Evolutionary conservation across 37 sponge, comb jelly and placozoan genomes (phyloP).

Genomic region (Corticium candelabrum): DNA sequence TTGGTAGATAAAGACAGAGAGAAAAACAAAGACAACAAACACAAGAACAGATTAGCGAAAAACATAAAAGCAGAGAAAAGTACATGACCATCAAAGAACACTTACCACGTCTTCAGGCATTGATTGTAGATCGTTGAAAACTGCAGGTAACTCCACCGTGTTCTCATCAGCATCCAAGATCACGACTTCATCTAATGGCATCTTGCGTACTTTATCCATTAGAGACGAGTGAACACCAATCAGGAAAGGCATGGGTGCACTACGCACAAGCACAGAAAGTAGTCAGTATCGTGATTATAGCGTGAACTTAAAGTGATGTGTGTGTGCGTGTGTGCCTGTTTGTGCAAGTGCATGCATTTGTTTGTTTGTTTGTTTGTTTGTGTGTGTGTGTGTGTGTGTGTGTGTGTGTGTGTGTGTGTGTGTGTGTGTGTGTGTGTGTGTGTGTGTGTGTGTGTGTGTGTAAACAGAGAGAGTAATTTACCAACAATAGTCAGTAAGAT

Average conservation of each 20-base stretch:
- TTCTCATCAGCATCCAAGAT: slow-evolving; percentile 65
- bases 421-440: too few relatives aligned
- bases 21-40: not conserved
- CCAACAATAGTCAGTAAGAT: not conserved
- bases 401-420: too few relatives aligned
- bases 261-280: slow-evolving; percentile 11
- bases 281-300: not conserved
- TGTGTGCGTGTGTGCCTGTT: too few relatives aligned
- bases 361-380: too few relatives aligned
- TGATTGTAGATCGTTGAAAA: not conserved
- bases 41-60: not conserved
- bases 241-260: slow-evolving; percentile 93
- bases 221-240: slow-evolving; percentile 83
- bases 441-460: too few relatives aligned
- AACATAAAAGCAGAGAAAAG: not conserved
- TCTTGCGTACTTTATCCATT: slow-evolving; percentile 51
- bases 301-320: too few relatives aligned
- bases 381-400: too few relatives aligned
- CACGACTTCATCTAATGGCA: slow-evolving; percentile 66
- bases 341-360: too few relatives aligned
- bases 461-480: too few relatives aligned
- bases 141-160: slow-evolving; percentile 17
- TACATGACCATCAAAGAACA: not conserved
- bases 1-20: not conserved
- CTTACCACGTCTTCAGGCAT: not conserved